Conservation (phyloP, 2,888 invertebrate species). For the Monoplex corrugatus region DNA sequence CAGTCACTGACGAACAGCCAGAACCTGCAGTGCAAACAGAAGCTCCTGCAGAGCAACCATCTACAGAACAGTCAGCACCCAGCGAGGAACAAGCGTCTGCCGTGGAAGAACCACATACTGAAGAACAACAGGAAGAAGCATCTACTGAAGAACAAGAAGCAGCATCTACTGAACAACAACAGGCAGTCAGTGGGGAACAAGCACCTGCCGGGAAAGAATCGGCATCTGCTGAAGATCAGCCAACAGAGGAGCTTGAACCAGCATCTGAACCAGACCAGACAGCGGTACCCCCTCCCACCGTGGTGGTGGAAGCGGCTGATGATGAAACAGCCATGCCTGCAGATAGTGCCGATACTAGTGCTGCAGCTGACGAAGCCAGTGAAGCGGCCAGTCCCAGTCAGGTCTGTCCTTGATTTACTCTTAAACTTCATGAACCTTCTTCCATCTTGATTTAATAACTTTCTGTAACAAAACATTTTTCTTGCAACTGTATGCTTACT, state of each 20-base stretch:
- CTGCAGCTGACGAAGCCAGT: conserved; percentile 5
- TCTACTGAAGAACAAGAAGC: background rate
- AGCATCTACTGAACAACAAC: too few relatives aligned
- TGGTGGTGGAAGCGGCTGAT: background rate
- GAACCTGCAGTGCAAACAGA: background rate
- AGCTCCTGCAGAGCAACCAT: background rate
- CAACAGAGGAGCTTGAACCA: too few relatives aligned
- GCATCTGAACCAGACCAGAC: too few relatives aligned
- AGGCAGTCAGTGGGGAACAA: too few relatives aligned
- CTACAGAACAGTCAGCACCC: background rate
- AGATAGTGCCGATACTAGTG: background rate
- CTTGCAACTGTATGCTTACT: too few relatives aligned
- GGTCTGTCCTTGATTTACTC: conserved; percentile 29
- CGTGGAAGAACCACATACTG: background rate
- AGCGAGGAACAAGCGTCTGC: background rate
- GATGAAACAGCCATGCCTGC: background rate
- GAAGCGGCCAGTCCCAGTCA: background rate
- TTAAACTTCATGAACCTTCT: too few relatives aligned
- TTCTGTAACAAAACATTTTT: too few relatives aligned
- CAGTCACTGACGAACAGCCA: background rate
- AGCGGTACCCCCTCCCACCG: too few relatives aligned
- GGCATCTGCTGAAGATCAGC: too few relatives aligned
- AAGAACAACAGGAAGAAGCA: background rate
- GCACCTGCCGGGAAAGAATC: too few relatives aligned
- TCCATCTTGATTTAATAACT: too few relatives aligned